A percentile compares a stretch with the other conserved stretches of the same genome.
phyloP scores from a whole-genome alignment of 2,113 vertebrate genomes.

The Microtus richardsoni region DNA sequence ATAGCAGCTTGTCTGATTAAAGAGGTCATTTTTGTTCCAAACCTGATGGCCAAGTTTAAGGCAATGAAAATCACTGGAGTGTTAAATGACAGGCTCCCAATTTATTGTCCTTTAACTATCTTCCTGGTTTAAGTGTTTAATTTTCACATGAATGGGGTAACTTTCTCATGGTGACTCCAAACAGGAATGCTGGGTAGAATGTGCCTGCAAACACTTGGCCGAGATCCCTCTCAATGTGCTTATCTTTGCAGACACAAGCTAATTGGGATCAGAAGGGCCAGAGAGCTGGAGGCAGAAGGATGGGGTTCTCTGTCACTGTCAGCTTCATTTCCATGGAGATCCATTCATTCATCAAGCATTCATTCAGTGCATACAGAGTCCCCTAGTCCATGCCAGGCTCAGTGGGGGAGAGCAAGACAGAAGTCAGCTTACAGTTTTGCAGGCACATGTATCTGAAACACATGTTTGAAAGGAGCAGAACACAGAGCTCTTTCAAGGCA shows the following conservation, averaged over 20 bases:
- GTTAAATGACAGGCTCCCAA: slow-evolving; percentile 34
- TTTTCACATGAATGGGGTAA: slow-evolving; percentile 55
- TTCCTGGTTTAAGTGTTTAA: slow-evolving; percentile 38
- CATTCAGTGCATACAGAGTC: slow-evolving; percentile 41
- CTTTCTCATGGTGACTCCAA: slow-evolving; percentile 36
- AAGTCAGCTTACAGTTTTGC: slow-evolving; percentile 39
- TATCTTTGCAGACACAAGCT: slow-evolving; percentile 70
- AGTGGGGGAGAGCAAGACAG: slow-evolving; percentile 36
- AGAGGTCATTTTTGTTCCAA: background rate
- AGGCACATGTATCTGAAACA: slow-evolving; percentile 47
- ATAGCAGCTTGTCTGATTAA: background rate
- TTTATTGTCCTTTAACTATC: slow-evolving; percentile 21
- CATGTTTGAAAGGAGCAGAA: slow-evolving; percentile 64
- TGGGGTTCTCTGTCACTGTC: slow-evolving; percentile 61
- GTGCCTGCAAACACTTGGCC: slow-evolving; percentile 39
- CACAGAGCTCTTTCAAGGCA: slow-evolving; percentile 39
- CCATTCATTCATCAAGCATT: slow-evolving; percentile 61
- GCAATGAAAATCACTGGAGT: background rate
- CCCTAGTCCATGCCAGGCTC: background rate
- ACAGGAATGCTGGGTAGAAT: background rate
- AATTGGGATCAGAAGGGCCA: slow-evolving; percentile 65
- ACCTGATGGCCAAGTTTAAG: background rate
- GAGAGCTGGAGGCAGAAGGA: slow-evolving; percentile 45
- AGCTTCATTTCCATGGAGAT: slow-evolving; percentile 63
- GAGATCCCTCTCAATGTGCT: background rate